Conservation (phyloP, 2,797 vertebrate genomes). For the Crocodylus rhombifer region DNA sequence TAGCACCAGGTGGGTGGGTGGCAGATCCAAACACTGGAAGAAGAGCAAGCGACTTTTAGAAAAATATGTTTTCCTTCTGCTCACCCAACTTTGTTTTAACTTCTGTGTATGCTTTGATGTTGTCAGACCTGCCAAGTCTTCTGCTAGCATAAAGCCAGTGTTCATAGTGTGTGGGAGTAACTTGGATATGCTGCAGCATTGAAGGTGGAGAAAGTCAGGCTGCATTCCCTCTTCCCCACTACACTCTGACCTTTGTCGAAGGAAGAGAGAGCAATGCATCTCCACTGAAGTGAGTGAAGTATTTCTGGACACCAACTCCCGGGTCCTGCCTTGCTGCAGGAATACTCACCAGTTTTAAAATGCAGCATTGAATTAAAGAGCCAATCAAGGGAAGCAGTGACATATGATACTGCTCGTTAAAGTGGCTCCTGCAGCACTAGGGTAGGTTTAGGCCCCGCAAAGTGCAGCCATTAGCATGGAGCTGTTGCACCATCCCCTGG, state of each 20-base stretch:
- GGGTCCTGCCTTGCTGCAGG: background rate
- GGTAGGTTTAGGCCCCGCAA: slow-evolving; percentile 14
- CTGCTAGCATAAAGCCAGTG: background rate
- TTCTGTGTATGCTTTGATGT: background rate
- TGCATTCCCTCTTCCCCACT: background rate
- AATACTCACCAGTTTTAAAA: slow-evolving; percentile 16
- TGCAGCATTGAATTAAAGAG: background rate
- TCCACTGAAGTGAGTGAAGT: background rate
- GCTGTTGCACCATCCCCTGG: background rate
- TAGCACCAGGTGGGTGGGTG: background rate
- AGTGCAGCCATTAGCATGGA: background rate
- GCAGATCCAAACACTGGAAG: background rate
- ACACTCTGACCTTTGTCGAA: background rate
- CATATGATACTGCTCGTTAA: background rate
- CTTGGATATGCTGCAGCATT: background rate
- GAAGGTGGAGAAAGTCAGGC: background rate
- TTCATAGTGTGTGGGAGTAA: slow-evolving; percentile 14
- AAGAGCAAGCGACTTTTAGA: slow-evolving; percentile 17
- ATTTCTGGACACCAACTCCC: background rate
- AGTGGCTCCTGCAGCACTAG: slow-evolving; percentile 54
- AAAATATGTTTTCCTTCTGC: background rate
- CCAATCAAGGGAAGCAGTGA: background rate
- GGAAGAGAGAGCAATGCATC: background rate
- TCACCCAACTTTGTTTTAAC: slow-evolving; percentile 30
- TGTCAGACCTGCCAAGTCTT: background rate